These are phyloP conservation scores for Brachionus angularis DNA, from an alignment of 1,140 invertebrate genomes.

Conservation along the genomic window DNA sequence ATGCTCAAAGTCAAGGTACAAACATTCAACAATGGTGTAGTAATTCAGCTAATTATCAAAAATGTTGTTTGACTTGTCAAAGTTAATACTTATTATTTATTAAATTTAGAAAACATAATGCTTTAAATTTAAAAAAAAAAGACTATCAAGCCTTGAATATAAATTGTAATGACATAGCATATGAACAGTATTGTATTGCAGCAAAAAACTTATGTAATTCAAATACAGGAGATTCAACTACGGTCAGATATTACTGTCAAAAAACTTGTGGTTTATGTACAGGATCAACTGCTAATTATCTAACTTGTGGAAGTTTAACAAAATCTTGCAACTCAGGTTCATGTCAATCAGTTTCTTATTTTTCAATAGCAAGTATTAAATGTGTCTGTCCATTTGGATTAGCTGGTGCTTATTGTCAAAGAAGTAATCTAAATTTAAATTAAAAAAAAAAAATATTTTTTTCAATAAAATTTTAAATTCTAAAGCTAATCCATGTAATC, in stretches of 20 bases:
- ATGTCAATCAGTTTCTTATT: background rate
- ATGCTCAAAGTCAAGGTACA: background rate
- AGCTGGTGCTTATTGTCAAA: constrained; percentile 37
- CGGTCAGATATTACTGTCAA: constrained; percentile 20
- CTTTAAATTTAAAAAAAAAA: too few species aligned
- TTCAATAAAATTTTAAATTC: too few species aligned
- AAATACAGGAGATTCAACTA: background rate
- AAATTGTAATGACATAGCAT: constrained; percentile 7
- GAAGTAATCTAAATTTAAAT: too few species aligned
- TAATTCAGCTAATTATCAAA: background rate
- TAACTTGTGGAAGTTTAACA: background rate
- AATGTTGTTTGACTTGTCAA: constrained; percentile 35
- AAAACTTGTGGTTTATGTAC: constrained; percentile 6
- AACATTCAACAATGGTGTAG: constrained; percentile 15
- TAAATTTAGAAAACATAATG: too few species aligned
- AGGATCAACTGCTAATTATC: background rate
- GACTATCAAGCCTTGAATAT: too few species aligned
- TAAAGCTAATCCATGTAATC: constrained; percentile 14
- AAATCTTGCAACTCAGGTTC: constrained; percentile 5
- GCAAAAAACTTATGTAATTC: background rate
- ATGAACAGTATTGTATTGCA: constrained; percentile 18
- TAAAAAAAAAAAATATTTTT: too few species aligned
- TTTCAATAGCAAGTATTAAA: constrained; percentile 1
- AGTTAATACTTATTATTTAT: background rate
- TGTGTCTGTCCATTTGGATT: constrained; percentile 8